Evolutionary conservation across 2,113 vertebrate species (phyloP).

Genomic region (Calyptomena viridis): DNA sequence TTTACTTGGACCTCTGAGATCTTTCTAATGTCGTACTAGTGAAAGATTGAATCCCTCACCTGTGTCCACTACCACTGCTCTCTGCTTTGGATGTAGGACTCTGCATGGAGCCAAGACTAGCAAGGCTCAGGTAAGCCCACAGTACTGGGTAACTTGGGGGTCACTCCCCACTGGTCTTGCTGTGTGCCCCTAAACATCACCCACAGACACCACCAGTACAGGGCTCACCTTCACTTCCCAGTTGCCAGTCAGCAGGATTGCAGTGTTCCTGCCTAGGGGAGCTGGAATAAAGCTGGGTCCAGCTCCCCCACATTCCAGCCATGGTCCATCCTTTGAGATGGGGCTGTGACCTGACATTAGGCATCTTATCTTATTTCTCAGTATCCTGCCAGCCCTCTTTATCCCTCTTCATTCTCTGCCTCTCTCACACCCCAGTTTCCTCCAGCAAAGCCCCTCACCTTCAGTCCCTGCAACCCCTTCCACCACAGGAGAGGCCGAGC

Average conservation of each 20-base stretch:
- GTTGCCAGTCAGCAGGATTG: background rate
- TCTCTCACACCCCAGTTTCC: accelerated
- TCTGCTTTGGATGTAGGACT: background rate
- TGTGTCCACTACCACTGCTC: accelerated
- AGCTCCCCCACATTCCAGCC: background rate
- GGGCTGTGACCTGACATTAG: background rate
- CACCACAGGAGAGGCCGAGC: background rate
- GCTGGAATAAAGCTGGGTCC: background rate
- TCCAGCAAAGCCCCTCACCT: background rate
- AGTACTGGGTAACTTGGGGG: background rate
- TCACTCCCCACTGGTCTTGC: accelerated
- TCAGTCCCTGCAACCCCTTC: background rate
- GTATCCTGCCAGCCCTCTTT: background rate
- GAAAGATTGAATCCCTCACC: background rate
- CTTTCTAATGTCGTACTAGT: background rate
- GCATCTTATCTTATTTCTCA: background rate
- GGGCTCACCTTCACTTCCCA: background rate
- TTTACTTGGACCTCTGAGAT: background rate
- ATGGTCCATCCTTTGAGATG: background rate
- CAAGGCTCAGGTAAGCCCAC: background rate
- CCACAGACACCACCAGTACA: accelerated
- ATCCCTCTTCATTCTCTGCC: background rate
- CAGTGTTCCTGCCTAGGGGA: background rate
- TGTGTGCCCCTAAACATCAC: background rate
- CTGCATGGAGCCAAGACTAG: background rate